phyloP scores from a whole-genome alignment of 92 coral and sea anemone genomes.

The Actinostola sp. region DNA sequence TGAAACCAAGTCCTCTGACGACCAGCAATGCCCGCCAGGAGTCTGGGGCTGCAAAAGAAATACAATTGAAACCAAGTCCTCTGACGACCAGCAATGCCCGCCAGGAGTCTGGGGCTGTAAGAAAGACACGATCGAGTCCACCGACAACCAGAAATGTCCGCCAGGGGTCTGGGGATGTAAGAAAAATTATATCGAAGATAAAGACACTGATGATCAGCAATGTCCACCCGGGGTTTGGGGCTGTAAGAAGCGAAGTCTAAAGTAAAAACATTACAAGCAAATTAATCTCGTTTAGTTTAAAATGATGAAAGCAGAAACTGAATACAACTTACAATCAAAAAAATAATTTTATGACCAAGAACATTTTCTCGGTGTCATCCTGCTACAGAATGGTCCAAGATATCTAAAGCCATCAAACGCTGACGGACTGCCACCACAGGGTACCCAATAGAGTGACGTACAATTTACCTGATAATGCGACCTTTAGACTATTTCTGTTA shows the following conservation, averaged over 20 bases:
- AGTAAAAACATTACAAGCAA: neutral
- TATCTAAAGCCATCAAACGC: no score
- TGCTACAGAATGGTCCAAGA: neutral
- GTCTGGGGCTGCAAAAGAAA: constrained; percentile 73
- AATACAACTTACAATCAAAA: neutral
- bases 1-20: neutral
- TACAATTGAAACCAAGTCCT: constrained; percentile 2
- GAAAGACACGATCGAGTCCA: constrained; percentile 23
- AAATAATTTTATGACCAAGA: neutral
- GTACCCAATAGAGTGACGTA: constrained; percentile 1
- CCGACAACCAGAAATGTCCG: constrained; percentile 39
- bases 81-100: constrained; percentile 50
- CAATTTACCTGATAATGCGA: neutral
- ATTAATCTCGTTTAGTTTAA: neutral
- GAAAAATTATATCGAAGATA: constrained; percentile 19
- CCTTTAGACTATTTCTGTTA: neutral
- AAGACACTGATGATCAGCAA: constrained; percentile 22
- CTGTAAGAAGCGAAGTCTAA: constrained; percentile 42
- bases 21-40: constrained; percentile 66
- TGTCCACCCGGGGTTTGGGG: constrained; percentile 70
- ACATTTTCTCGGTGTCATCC: constrained; percentile 5
- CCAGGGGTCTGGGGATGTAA: constrained; percentile 76
- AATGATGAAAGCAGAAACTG: neutral
- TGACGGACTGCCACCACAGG: neutral
- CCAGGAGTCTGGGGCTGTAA: constrained; percentile 74